These are phyloP conservation scores for Mythimna albipuncta DNA, from an alignment of 2,888 invertebrate species.

Conservation along the genomic window DNA sequence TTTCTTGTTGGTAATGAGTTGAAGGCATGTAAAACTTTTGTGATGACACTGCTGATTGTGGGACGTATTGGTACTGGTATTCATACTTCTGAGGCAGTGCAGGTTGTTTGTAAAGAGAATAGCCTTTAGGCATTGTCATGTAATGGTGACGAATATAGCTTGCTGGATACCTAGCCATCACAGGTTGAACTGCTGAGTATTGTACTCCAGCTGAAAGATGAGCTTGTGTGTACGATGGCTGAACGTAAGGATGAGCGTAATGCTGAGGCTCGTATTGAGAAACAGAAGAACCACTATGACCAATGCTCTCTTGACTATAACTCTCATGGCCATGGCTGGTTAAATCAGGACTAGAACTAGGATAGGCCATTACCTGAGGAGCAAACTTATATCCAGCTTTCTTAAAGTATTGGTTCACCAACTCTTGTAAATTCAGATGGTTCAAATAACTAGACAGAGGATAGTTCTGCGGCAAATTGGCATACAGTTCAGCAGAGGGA, in stretches of 20 bases:
- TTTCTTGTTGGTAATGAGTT: constrained; percentile 77
- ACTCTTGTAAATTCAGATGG: constrained; percentile 89
- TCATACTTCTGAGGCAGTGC: constrained; percentile 79
- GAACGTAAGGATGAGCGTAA: constrained; percentile 82
- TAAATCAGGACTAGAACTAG: constrained; percentile 65
- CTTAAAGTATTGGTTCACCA: constrained; percentile 89
- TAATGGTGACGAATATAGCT: constrained; percentile 78
- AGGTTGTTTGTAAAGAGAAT: constrained; percentile 78
- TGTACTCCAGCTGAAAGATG: constrained; percentile 84
- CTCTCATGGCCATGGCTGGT: constrained; percentile 57
- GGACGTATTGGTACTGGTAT: constrained; percentile 81
- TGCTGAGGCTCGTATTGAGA: constrained; percentile 78
- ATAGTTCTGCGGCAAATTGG: constrained; percentile 90
- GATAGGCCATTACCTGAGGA: constrained; percentile 83
- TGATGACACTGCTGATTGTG: constrained; percentile 71
- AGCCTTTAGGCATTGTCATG: constrained; percentile 72
- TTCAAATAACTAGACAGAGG: constrained; percentile 89
- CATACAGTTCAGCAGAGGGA: constrained; percentile 88
- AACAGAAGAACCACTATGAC: constrained; percentile 57
- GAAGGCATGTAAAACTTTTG: constrained; percentile 74
- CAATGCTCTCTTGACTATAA: constrained; percentile 46
- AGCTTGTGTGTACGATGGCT: constrained; percentile 84
- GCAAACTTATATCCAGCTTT: constrained; percentile 84
- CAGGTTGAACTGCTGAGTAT: constrained; percentile 88
- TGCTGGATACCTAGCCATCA: constrained; percentile 86